Base-by-base conservation (phyloP, 2,113 vertebrate species). In the Hippocampus abdominalis region DNA sequence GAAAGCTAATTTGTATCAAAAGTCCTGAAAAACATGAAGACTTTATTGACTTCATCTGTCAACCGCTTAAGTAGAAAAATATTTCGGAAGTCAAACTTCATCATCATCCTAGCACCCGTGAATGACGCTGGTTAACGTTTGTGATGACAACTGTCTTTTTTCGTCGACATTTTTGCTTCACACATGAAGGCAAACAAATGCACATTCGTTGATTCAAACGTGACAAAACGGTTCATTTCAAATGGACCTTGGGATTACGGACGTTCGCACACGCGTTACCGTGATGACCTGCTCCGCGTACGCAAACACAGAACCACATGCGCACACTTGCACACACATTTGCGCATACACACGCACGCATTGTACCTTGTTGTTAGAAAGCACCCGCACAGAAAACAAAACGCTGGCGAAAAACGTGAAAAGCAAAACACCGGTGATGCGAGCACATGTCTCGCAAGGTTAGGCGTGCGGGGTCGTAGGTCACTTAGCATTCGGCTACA, bases 401-500 rank as follows among this genome's bases (percentile, higher is more conserved):
- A 44, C 10, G 42, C 42, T 44, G 42, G 42, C 42, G 32, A 44
- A 54, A 54, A 21, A 21, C 9, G 51, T 54, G 21, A 54, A 54
- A 54, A 23, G 51, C 42, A 44, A 44, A 44, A 44, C 42, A 13
- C 42, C 42, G 1, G 42, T 44, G 6, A 46, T 3, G 12, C 8
- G 3, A 46, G 44, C 12, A 15, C 13, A 15, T 18, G 48, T 49
- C 46, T 46, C 12, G 13, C 44, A 21, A 51, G 48, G 48, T 51
- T 20, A 3, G 20, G 49, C 80, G 79, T 76, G 80, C 4, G 40
- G n/a, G 62, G 62, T 44, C n/a, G n/a, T 42, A 63, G 36, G 61
- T 63, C 61, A 40, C 21, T 69, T 69, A 75, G 72, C 51, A 71
- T 75, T 70, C 81, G 79, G 66, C 69, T 29, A 57, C 71, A 81